phyloP scores from a whole-genome alignment of 2,797 vertebrate genomes.

The Gallirallus australis region DNA sequence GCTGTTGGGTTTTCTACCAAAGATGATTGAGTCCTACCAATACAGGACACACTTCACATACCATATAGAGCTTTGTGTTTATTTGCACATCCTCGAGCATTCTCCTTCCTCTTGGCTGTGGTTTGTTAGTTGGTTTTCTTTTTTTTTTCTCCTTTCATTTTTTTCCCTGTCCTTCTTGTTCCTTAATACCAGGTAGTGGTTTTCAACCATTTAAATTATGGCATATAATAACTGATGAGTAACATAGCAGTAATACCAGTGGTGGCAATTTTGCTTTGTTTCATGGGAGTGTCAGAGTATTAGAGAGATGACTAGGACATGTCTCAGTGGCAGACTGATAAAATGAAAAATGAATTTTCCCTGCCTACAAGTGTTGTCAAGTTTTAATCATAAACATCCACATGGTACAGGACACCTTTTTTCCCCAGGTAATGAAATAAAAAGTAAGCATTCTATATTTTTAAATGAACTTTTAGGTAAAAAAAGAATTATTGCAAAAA shows the following conservation, averaged over 20 bases:
- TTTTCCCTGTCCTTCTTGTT: not conserved
- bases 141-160: not conserved
- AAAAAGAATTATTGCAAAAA: not conserved
- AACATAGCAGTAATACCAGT: slow-evolving; percentile 48
- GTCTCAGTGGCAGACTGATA: slow-evolving; percentile 53
- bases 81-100: slow-evolving; percentile 44
- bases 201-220: slow-evolving; percentile 56
- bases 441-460: not conserved
- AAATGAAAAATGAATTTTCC: slow-evolving; percentile 48
- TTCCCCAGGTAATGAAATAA: not conserved
- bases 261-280: slow-evolving; percentile 77
- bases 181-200: slow-evolving; percentile 68
- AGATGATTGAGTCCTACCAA: not conserved
- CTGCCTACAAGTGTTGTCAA: slow-evolving; percentile 50
- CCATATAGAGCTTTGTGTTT: not conserved
- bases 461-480: not conserved
- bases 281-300: slow-evolving; percentile 49
- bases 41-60: not conserved
- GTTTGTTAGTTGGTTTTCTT: not conserved
- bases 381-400: slow-evolving; percentile 57
- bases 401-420: not conserved
- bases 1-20: not conserved
- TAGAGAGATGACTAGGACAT: slow-evolving; percentile 25
- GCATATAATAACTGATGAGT: slow-evolving; percentile 61
- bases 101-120: slow-evolving; percentile 32